These are phyloP conservation scores for Glomeris marginata DNA, from an alignment of 2,888 invertebrate genomes.

Conservation along the genomic window DNA sequence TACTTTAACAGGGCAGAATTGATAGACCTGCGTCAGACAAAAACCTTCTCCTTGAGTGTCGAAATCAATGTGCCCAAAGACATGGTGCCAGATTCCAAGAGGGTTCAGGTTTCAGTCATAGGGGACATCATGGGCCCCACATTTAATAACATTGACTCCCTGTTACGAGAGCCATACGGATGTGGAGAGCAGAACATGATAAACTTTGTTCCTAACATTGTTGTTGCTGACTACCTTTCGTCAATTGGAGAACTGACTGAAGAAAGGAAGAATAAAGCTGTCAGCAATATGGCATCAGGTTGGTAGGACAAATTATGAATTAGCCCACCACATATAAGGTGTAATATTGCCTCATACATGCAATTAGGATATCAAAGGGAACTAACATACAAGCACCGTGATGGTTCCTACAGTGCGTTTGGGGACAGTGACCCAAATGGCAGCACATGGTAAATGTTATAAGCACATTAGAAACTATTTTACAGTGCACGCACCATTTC, in stretches of 20 bases:
- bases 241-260: slow-evolving; percentile 25
- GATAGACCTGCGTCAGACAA: slow-evolving; percentile 16
- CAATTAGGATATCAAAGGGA: slow-evolving; percentile 31
- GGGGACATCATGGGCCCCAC: slow-evolving; percentile 32
- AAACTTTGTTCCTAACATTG: slow-evolving; percentile 32
- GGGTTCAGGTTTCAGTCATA: slow-evolving; percentile 20
- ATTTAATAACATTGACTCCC: slow-evolving; percentile 27
- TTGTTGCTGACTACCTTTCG: slow-evolving; percentile 28
- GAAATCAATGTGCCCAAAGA: slow-evolving; percentile 20
- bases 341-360: too few relatives aligned
- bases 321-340: neutral
- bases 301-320: neutral
- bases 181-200: slow-evolving; percentile 36
- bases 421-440: slow-evolving; percentile 28
- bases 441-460: slow-evolving; percentile 29
- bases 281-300: slow-evolving; percentile 29
- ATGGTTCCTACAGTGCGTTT: slow-evolving; percentile 33
- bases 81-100: slow-evolving; percentile 21
- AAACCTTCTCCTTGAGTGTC: slow-evolving; percentile 10
- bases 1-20: slow-evolving; percentile 20
- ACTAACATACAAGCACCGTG: slow-evolving; percentile 27
- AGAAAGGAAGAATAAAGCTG: slow-evolving; percentile 26
- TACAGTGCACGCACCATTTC: too few relatives aligned
- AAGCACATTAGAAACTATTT: too few relatives aligned
- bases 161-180: slow-evolving; percentile 32